Evolutionary conservation across 2,113 vertebrate genomes (phyloP).

Genomic region (Eclectus roratus): DNA sequence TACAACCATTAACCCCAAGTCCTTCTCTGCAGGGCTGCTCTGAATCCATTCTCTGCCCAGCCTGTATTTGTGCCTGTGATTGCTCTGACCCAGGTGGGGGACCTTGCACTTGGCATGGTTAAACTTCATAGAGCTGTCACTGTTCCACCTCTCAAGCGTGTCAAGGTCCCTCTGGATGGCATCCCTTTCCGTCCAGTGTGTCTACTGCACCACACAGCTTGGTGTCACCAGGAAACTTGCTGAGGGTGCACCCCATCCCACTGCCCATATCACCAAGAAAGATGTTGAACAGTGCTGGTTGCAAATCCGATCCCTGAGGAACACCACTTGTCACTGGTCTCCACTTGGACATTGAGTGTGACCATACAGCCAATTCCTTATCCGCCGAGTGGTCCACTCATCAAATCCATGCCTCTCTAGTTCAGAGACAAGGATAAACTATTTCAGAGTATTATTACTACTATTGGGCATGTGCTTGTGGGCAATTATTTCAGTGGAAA

Average conservation of each 20-base stretch:
- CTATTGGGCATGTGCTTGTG: background rate
- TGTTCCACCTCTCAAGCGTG: background rate
- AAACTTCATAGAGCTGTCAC: background rate
- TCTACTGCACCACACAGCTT: background rate
- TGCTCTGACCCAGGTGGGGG: background rate
- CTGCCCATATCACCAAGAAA: background rate
- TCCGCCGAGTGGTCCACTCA: background rate
- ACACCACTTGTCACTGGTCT: background rate
- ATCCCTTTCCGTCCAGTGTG: background rate
- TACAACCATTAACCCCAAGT: background rate
- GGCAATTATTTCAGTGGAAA: background rate
- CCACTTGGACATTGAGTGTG: background rate
- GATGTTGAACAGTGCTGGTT: background rate
- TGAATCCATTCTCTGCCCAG: background rate
- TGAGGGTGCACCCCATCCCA: background rate
- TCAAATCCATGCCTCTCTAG: background rate
- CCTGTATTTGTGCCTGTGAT: background rate
- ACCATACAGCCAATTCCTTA: background rate
- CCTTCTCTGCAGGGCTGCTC: background rate
- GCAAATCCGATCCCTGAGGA: background rate
- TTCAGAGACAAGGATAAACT: background rate
- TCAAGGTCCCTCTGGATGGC: background rate
- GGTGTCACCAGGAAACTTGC: background rate
- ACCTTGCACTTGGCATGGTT: background rate
- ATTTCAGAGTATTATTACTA: background rate